phyloP scores from a whole-genome alignment of 2,797 vertebrate species.

The Enteromius radiatus region DNA sequence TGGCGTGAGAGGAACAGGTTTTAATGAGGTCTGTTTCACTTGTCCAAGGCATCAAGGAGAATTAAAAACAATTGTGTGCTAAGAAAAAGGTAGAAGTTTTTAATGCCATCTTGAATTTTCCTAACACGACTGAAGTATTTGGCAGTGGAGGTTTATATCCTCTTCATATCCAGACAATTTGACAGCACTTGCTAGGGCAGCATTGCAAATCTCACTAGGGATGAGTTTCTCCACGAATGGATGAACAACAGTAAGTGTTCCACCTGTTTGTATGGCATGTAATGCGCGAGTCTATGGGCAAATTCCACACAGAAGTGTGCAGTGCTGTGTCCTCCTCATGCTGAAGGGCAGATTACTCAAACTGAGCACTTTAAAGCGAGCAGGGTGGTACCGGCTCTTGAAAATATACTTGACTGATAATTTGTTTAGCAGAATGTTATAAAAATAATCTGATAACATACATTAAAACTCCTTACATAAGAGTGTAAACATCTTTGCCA shows the following conservation, averaged over 20 bases:
- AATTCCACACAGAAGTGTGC: not conserved
- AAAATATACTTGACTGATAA: not conserved
- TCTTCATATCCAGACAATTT: conserved; percentile 47
- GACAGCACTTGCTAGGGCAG: conserved; percentile 59
- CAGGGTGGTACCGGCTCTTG: not conserved
- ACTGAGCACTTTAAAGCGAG: not conserved
- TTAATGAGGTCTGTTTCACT: conserved; percentile 63
- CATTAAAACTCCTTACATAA: not conserved
- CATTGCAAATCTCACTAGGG: conserved; percentile 52
- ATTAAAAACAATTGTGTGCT: conserved; percentile 46
- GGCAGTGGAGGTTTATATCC: conserved; percentile 53
- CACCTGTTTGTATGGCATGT: conserved; percentile 6
- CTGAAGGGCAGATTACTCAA: not conserved
- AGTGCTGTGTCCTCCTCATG: not conserved
- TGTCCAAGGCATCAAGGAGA: conserved; percentile 35
- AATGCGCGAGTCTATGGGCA: not conserved
- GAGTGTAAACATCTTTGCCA: not conserved
- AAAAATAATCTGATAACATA: not conserved
- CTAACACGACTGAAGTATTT: conserved; percentile 62
- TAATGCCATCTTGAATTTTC: conserved; percentile 52
- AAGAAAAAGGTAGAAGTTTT: conserved; percentile 45
- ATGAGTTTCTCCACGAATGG: conserved; percentile 27
- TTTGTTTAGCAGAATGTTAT: not conserved
- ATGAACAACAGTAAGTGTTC: conserved; percentile 19
- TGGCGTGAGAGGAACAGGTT: conserved; percentile 52